These are phyloP conservation scores for Aphodius granarius DNA, from an alignment of 2,888 invertebrate species.

Conservation along the genomic window DNA sequence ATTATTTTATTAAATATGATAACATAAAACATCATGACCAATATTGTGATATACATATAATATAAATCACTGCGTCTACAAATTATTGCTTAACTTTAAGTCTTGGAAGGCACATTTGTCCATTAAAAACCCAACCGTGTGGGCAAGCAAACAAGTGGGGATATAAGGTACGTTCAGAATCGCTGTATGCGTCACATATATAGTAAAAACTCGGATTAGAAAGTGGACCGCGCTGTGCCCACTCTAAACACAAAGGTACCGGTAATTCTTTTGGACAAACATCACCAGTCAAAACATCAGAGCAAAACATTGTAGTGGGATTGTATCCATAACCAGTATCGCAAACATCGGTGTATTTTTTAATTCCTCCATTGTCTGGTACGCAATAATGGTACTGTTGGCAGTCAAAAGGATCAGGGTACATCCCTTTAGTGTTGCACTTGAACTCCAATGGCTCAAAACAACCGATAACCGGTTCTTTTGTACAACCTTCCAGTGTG, in stretches of 20 bases:
- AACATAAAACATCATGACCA: too few relatives aligned
- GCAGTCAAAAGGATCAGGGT: constrained; percentile 19
- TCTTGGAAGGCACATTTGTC: too few relatives aligned
- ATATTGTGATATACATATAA: too few relatives aligned
- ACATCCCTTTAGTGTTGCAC: constrained; percentile 16
- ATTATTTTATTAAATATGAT: too few relatives aligned
- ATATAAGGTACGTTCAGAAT: constrained; percentile 1
- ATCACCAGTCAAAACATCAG: constrained; percentile 7
- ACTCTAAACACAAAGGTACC: constrained; percentile 20
- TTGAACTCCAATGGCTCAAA: constrained; percentile 4
- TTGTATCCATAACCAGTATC: constrained; percentile 22
- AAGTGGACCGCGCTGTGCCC: constrained; percentile 16
- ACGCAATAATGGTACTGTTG: constrained; percentile 14
- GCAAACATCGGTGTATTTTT: constrained; percentile 13
- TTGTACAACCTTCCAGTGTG: neutral
- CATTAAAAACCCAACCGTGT: too few relatives aligned
- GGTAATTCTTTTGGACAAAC: constrained; percentile 1
- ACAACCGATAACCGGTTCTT: constrained; percentile 1
- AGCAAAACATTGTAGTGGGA: constrained; percentile 26
- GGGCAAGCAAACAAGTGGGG: constrained; percentile 22
- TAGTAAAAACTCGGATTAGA: constrained; percentile 27
- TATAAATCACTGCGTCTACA: too few relatives aligned
- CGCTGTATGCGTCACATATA: constrained; percentile 19
- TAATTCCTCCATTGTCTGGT: neutral
- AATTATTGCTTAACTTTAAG: too few relatives aligned